These are phyloP conservation scores for Rhea americana DNA, from an alignment of 2,113 vertebrate species.

Conservation along the genomic window DNA sequence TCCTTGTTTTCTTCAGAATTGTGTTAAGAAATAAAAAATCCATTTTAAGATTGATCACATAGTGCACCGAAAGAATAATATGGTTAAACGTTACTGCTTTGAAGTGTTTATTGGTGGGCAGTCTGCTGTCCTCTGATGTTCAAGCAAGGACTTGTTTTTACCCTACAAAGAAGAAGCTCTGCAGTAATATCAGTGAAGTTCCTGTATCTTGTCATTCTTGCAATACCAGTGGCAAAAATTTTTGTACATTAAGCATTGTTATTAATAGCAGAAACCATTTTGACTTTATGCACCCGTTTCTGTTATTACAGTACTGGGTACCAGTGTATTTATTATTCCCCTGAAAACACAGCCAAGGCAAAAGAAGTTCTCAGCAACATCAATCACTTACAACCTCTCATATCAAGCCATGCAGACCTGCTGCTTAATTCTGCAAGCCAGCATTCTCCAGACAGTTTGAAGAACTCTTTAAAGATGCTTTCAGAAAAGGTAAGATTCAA, in stretches of 20 bases:
- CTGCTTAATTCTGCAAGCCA: constrained; percentile 92
- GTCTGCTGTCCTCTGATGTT: neutral
- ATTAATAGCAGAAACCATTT: neutral
- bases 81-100: neutral
- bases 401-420: constrained; percentile 89
- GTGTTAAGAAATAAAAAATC: neutral
- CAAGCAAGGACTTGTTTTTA: neutral
- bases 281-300: neutral
- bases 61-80: neutral
- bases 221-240: neutral
- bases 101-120: neutral
- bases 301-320: constrained; percentile 89
- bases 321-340: constrained; percentile 99
- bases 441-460: constrained; percentile 85
- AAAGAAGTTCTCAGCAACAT: constrained; percentile 94
- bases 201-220: neutral
- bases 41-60: neutral
- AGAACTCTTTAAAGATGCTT: constrained; percentile 92
- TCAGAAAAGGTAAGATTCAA: constrained; percentile 91
- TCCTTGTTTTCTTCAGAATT: neutral
- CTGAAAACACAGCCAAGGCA: constrained; percentile 95
- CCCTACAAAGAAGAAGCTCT: neutral
- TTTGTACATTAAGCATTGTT: neutral
- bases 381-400: constrained; percentile 90
- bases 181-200: neutral